phyloP scores from a whole-genome alignment of 1,140 invertebrate species.

The Drosophila grimshawi region DNA sequence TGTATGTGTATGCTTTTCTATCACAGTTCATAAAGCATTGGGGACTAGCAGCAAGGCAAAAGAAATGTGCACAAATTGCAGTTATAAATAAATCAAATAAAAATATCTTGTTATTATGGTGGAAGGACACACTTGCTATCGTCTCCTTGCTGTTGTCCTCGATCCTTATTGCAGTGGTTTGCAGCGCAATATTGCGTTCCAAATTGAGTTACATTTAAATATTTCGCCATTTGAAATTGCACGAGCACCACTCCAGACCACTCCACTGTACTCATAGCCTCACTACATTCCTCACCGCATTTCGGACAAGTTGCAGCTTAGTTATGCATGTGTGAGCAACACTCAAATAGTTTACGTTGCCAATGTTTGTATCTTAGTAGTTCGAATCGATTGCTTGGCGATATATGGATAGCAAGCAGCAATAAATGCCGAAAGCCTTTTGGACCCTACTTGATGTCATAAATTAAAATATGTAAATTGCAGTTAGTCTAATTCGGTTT shows the following conservation, averaged over 20 bases:
- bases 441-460: background rate
- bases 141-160: conserved; percentile 6
- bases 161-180: conserved; percentile 38
- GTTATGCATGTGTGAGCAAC: conserved; percentile 37
- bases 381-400: conserved; percentile 26
- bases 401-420: background rate
- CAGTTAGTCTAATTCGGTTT: background rate
- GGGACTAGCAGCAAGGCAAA: conserved; percentile 55
- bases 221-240: conserved; percentile 61
- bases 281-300: background rate
- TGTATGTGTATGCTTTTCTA: conserved; percentile 9
- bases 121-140: conserved; percentile 28
- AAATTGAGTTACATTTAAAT: conserved; percentile 80
- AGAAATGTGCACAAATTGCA: conserved; percentile 80
- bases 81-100: conserved; percentile 80
- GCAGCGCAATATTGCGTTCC: conserved; percentile 59
- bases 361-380: conserved; percentile 28
- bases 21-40: conserved; percentile 47
- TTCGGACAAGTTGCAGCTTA: conserved; percentile 8
- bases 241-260: background rate
- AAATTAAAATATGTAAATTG: conserved; percentile 4
- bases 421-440: conserved; percentile 1
- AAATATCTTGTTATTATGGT: conserved; percentile 67
- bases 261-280: background rate
- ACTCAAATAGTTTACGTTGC: conserved; percentile 24